A percentile compares a stretch with the other conserved stretches of the same genome.
phyloP scores from a whole-genome alignment of 2,888 invertebrate species.

The Drosophila pseudotalamancana region DNA sequence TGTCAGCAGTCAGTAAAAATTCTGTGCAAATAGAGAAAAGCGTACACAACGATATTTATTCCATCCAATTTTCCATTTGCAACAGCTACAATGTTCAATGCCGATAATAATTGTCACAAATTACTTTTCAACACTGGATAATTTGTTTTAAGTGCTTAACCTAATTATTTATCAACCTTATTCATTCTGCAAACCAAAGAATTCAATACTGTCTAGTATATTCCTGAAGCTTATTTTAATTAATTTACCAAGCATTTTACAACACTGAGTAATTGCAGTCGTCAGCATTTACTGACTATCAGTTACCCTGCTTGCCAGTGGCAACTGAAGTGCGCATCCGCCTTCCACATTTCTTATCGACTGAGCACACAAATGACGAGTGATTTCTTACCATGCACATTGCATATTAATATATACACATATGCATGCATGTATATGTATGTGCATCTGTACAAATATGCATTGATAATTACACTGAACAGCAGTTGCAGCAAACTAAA shows the following conservation, averaged over 20 bases:
- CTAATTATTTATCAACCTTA: too few relatives aligned
- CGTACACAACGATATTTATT: background rate
- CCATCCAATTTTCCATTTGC: background rate
- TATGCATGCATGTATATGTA: background rate
- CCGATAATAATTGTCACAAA: background rate
- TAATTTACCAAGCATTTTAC: background rate
- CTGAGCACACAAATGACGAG: constrained; percentile 37
- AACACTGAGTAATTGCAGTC: constrained; percentile 20
- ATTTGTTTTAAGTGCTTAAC: background rate
- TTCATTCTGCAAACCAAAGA: too few relatives aligned
- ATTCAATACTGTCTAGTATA: too few relatives aligned
- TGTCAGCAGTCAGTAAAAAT: constrained; percentile 11
- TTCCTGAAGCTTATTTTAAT: background rate
- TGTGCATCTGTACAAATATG: background rate
- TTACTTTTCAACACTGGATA: background rate
- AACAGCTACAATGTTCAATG: too few relatives aligned
- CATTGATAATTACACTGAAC: constrained; percentile 45
- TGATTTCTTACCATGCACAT: constrained; percentile 28
- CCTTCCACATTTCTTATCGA: constrained; percentile 33
- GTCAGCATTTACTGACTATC: background rate
- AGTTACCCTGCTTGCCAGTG: constrained; percentile 13
- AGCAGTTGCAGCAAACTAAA: constrained; percentile 16
- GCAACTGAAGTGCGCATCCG: constrained; percentile 31
- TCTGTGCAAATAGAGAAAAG: background rate
- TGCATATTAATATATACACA: background rate